These are phyloP conservation scores for Pemphredon lugubris DNA, from an alignment of 2,888 invertebrate genomes.

Conservation along the genomic window DNA sequence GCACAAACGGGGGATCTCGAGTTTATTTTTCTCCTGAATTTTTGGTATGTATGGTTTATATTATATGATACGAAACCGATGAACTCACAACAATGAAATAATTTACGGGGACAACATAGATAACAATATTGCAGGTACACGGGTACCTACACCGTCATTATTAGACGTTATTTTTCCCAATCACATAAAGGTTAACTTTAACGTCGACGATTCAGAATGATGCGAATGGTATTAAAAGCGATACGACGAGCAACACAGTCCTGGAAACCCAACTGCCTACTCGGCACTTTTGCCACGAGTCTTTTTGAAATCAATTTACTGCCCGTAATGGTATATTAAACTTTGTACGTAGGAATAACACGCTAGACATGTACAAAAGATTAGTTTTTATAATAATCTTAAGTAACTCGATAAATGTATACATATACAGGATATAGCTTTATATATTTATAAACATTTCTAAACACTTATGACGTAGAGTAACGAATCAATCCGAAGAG, in stretches of 20 bases:
- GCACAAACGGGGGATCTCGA: no score
- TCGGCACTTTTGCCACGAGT: conserved; percentile 22
- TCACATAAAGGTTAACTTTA: no score
- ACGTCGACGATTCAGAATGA: not conserved
- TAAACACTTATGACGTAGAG: conserved; percentile 27
- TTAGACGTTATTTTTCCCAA: no score
- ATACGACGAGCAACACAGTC: not conserved
- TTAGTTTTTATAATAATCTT: conserved; percentile 51
- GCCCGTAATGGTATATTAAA: conserved; percentile 34
- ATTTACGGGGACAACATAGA: no score
- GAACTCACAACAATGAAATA: no score
- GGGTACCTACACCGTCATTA: no score
- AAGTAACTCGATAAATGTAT: conserved; percentile 57
- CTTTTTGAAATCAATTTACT: conserved; percentile 32
- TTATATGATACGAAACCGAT: no score
- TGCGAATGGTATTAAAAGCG: no score
- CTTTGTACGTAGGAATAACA: conserved; percentile 48
- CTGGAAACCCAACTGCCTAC: conserved; percentile 24
- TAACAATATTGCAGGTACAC: no score
- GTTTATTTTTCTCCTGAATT: no score
- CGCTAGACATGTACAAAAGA: conserved; percentile 62
- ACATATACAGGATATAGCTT: conserved; percentile 59
- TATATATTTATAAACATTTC: conserved; percentile 61
- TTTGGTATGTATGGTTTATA: no score
- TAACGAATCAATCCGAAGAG: conserved; percentile 1